These are phyloP conservation scores for Lasioglossum baleicum DNA, from an alignment of 1,140 invertebrate genomes.

Conservation along the genomic window DNA sequence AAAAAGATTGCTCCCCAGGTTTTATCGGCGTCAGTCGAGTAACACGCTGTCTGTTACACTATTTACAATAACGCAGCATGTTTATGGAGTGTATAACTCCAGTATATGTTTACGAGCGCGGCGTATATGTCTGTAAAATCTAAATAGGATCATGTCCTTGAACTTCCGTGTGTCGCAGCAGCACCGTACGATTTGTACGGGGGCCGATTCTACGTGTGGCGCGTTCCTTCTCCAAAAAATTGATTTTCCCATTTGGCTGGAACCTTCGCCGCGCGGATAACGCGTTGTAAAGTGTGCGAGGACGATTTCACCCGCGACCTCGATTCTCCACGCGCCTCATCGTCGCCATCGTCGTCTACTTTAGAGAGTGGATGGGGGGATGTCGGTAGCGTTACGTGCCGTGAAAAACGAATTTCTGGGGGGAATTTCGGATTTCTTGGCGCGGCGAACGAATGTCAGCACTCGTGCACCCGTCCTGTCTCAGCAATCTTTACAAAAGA, in stretches of 20 bases:
- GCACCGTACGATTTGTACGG: not conserved
- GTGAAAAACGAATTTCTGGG: conserved; percentile 61
- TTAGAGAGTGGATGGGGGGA: conserved; percentile 44
- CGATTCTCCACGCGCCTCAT: conserved; percentile 54
- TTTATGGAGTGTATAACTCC: not conserved
- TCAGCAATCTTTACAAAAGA: conserved; percentile 11
- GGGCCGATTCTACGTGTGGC: conserved; percentile 4
- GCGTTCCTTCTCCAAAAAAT: conserved; percentile 26
- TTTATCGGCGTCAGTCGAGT: too few species aligned
- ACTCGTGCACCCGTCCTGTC: conserved; percentile 11
- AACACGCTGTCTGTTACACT: too few species aligned
- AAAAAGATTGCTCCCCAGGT: too few species aligned
- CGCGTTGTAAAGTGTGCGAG: conserved; percentile 35
- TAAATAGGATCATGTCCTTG: conserved; percentile 35
- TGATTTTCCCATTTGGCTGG: conserved; percentile 31
- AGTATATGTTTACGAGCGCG: not conserved
- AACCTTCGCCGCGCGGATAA: conserved; percentile 25
- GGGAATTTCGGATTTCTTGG: conserved; percentile 64
- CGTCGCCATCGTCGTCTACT: conserved; percentile 47
- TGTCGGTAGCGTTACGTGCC: conserved; percentile 55
- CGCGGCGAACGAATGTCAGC: conserved; percentile 57
- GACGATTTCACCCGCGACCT: conserved; percentile 52
- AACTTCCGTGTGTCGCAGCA: conserved; percentile 8
- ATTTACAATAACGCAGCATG: too few species aligned
- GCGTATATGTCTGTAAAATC: not conserved